Base-by-base conservation (phyloP, 2,113 vertebrate species). In the Poecilia latipinna region DNA sequence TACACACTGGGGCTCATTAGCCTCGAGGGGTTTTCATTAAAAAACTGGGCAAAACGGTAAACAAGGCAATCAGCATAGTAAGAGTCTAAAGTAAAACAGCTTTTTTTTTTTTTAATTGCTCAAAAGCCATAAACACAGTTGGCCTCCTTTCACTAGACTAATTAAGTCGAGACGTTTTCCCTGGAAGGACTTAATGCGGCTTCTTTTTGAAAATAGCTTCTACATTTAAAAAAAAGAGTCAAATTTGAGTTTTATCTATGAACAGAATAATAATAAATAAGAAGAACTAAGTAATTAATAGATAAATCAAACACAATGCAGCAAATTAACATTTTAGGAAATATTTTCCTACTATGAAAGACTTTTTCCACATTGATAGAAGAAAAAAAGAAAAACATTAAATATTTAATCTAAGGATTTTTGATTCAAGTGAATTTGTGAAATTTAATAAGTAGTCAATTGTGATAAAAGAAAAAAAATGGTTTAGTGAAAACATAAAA, bases 21-120 rank as follows among this genome's bases (percentile, higher is more conserved):
- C 78, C 80, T 78, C 32, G 0, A 68, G 86, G 89, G 89, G 82
- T 61, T 73, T 83, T 54, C 51, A 66, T 74, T 70, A 37, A 72
- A 72, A 39, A 74, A 80, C n/a, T 24, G 63, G 33, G 64, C 10
- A 54, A 82, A 80, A 57, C 31, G 1, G 75, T 80, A 80, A 90
- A 83, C 73, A 77, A 79, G 74, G 75, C 85, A 15, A 75, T 86
- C 31, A 61, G 86, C 72, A 81, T 64, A 19, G 48, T 2, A 39
- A 80, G 68, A 0, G 64, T 64, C 60, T 74, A 17, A 76, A 78
- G 80, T 78, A 68, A 84, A 80, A 79, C 61, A 1, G 67, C 17
- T 70, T 75, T 75, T 78, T 70, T 75, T 75, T 78, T 78, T 75
- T 75, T 78, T 78, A 61, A 68, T 63, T 11, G 77, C 75, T 81